Base-by-base conservation (phyloP, 1,140 invertebrate species). In the Druon quercuslanigerum region DNA sequence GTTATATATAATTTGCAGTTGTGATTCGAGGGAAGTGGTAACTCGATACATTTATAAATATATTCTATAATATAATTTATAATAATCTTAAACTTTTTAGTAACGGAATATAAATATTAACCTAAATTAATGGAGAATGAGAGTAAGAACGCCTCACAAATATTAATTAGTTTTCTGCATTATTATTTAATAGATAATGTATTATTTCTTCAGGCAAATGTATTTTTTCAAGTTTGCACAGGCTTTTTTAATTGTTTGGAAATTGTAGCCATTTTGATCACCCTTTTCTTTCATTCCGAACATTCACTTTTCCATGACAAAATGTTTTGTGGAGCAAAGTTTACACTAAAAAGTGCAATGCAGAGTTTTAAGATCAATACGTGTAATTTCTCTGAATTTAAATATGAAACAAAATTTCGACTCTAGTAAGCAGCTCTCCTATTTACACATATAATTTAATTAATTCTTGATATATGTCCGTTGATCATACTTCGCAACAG, bases 1-100 rank as follows among this genome's bases (percentile, higher is more conserved):
- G 78, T 86, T 85, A 33, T 83, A 25, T 76, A 86, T 73, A 86
- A 79, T 83, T 66, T 81, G 76, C 72, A 75, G 73, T 78, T 60
- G 77, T 82, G 77, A 40, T 40, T 40, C 40, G 25, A 66, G 33
- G 54, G 81, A 81, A 76, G 72, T 83, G 79, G 77, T 80, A 77
- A 83, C 72, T 84, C 54, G 52, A 82, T 72, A 83, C 72, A 79
- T 75, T 86, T 74, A 80, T 79, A 71, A 80, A 50, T 25, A 11
- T 20, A 60, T n/a, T 78, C 66, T 83, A 71, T 79, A 80, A 76
- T 71, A 76, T 83, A 79, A 80, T 60, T 77, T 75, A 74, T 79
- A 74, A 56, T 78, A n/a, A 73, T 33, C n/a, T 2, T 66, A 16
- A 40, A 16, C 14, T 33, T 60, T 75, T 75, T 51, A 75, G n/a